Evolutionary conservation across 2,888 invertebrate genomes (phyloP).

Genomic region (Saturnia japonica): DNA sequence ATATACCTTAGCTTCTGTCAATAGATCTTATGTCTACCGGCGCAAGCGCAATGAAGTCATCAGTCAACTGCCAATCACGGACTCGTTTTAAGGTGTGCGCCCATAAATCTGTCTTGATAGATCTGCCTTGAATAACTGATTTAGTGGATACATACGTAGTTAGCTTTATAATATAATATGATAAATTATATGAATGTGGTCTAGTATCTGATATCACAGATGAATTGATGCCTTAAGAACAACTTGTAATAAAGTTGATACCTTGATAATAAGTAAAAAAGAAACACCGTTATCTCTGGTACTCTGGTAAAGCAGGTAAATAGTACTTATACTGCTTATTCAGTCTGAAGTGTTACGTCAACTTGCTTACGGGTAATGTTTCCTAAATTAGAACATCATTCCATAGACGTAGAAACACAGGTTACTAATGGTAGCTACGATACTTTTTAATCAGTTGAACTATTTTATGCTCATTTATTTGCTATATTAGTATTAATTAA

Average conservation of each 20-base stretch:
- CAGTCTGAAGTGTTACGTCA: not conserved
- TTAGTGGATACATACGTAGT: not conserved
- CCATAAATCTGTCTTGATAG: slow-evolving; percentile 18
- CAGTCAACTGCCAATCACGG: slow-evolving; percentile 31
- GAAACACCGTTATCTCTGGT: too few species aligned
- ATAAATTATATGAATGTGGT: not conserved
- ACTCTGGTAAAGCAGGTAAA: too few species aligned
- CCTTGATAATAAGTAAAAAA: too few species aligned
- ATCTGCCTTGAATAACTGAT: slow-evolving; percentile 9
- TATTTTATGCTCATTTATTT: not conserved
- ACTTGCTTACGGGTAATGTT: not conserved
- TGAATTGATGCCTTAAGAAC: not conserved
- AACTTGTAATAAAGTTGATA: not conserved
- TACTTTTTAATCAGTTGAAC: too few species aligned
- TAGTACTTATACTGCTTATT: too few species aligned
- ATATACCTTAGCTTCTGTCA: slow-evolving; percentile 1
- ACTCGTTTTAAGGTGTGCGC: slow-evolving; percentile 24
- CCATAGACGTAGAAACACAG: not conserved
- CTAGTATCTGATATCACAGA: not conserved
- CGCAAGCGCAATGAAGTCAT: slow-evolving; percentile 35
- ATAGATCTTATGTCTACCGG: slow-evolving; percentile 6
- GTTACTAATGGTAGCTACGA: too few species aligned
- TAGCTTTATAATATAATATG: not conserved
- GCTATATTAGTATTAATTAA: too few species aligned
- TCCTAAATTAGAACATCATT: not conserved